Evolutionary conservation across 2,888 invertebrate genomes (phyloP), one percentile per base, ranked within the genome.

Genomic region (Protophormia terraenovae): DNA sequence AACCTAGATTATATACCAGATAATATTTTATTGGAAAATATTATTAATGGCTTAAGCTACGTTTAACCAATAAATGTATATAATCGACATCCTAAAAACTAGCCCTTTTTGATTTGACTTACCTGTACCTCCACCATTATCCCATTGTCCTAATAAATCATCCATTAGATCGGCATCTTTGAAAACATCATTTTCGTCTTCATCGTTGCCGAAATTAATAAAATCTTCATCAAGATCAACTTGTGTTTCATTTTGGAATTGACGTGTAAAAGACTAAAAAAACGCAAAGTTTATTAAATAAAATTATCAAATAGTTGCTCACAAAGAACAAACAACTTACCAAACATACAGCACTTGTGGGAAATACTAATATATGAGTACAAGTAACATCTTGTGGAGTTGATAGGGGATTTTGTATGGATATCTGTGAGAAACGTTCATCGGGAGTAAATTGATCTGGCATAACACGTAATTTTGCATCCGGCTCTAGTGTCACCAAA

Each of bases 361-460:
- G 99, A 93, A 99, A 99, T 88, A 99, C 99, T 88, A 99, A 95
- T 88, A 99, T 99, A 92, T 99, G 99, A 83, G 99, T 99, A 92
- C 97, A 97, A 79, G 98, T 97, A 86, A 98, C 97, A 93, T 99
- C 99, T 87, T 98, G 95, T 6, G 99, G 99, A 83, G 99, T 99
- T 89, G 97, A 97, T 89, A 99, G 94, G 88, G 97, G 96, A 90
- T 97, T 97, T 93, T 97, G 97, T 90, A 97, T 97, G 83, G 97
- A 96, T 88, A 96, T 96, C 92, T 97, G 97, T 87, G 96, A 96
- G 93, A 97, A 97, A 79, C 98, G 94, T 93, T 98, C 98, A 92
- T 98, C 98, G n/a, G 98, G 98, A 66, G 98, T 98, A 93, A 97
- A 98, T 90, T 97, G 97, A 93, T 98, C 98, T 19, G 98, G 96